Evolutionary conservation across 2,888 invertebrate genomes (phyloP), one percentile per base, ranked within the genome.

Genomic region (Acleris sparsana): DNA sequence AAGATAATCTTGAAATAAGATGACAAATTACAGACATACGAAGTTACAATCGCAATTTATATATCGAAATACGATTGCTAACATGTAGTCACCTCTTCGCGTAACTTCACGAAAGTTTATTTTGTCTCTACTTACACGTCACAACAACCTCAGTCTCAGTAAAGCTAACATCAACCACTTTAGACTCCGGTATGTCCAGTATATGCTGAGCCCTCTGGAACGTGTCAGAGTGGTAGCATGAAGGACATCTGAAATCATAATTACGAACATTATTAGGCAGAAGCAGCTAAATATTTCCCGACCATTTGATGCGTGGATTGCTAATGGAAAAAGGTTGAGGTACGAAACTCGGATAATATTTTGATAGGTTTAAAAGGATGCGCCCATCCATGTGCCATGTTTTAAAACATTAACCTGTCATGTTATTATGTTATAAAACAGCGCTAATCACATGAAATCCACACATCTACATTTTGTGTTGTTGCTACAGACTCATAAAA

Each of bases 151-250:
- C 75, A 5, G 80, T 75, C 1, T 84, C 82, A 18, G 83, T 75
- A 58, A 88, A 81, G 11, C 70, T 67, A 1, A 88, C 77, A 0
- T 76, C 70, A 6, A 73, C 53, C 0, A 94, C 88, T 43, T 75
- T 78, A 0, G 93, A 84, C 64, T 94, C 87, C 0, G 94, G 93
- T 53, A 95, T 86, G 22, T 94, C 91, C 49, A 94, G 72, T 53
- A 95, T 83, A 79, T 94, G 94, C 39, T 87, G 84, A 60, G 91
- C 93, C 72, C 95, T 93, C 82, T 95, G 95, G 69, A 90, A 90
- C 0, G 94, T 95, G 33, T 84, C 83, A 0, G 81, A 75, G 74
- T 94, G 94, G 76, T 94, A 95, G 73, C 96, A 96, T 39, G 82
- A 75, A 0, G 78, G 64, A 77, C 96, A 95, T 67, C 94, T 94